Base-by-base conservation (phyloP, 2,888 invertebrate genomes). In the Agriopis leucophaearia region DNA sequence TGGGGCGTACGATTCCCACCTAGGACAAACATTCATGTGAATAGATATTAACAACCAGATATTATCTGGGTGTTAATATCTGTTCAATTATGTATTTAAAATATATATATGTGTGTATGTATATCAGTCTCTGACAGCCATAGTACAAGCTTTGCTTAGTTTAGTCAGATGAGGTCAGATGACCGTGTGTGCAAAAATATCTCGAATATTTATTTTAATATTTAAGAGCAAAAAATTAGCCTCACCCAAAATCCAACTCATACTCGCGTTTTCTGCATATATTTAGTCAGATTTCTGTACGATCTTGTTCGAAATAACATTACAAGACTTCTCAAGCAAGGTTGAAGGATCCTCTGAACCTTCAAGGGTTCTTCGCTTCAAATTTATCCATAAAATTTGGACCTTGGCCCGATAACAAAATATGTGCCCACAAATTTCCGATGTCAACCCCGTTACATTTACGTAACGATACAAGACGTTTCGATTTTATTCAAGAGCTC, bases 311-410 rank as follows among this genome's bases (percentile, higher is more conserved):
- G 77, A 74, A 66, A 74, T 70, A 74, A 75, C 70, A 71, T 71
- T 66, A 67, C 63, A 62, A 78, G 76, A 48, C 69, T 62, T 50
- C 78, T 78, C 67, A 64, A 65, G 70, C 68, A 70, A 64, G 69
- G 60, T 73, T 73, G 45, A 69, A 81, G 79, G 60, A 76, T 63
- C 69, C 76, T 75, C 74, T 56, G 63, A 59, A 63, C 60, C 64
- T 73, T 55, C 54, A 60, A 84, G 81, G 62, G 76, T 60, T 12
- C 79, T 80, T 55, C 60, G 59, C 65, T 72, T 78, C 74, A 80
- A 78, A 78, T 80, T 80, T 79, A 80, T 80, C 80, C 80, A 74
- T 76, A 75, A 75, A 75, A 75, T 77, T 79, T 75, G 62, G 61
- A 77, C 78, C 73, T 67, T 52, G 51, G 48, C 67, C 58, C 36